Conservation (phyloP, 30 jellyfish, hydroid and myxozoan genomes). For the Catostylus mosaicus region DNA sequence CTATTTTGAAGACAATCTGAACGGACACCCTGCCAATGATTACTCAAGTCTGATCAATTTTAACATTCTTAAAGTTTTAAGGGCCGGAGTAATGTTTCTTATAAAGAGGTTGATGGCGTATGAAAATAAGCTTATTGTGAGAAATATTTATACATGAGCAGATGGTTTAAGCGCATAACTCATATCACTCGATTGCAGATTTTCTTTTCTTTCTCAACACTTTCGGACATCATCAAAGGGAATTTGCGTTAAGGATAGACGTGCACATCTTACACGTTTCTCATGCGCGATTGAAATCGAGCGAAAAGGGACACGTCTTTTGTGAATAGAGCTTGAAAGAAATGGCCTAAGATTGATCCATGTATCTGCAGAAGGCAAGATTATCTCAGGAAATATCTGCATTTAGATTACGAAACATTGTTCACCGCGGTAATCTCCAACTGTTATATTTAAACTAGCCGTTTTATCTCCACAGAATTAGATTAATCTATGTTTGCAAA, state of each 20-base stretch:
- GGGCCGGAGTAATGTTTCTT: no score
- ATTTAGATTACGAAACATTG: background rate
- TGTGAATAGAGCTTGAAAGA: background rate
- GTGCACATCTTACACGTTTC: background rate
- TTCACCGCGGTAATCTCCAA: background rate
- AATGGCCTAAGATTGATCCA: background rate
- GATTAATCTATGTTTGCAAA: background rate
- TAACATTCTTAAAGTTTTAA: no score
- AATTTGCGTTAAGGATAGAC: background rate
- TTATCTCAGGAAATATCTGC: constrained; percentile 8
- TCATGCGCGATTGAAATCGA: background rate
- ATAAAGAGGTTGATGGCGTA: no score
- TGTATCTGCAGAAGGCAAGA: background rate
- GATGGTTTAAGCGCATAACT: no score
- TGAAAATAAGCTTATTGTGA: no score
- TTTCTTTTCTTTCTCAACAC: background rate
- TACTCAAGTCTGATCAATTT: no score
- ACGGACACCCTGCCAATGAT: no score
- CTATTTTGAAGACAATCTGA: no score
- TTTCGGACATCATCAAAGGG: constrained; percentile 1
- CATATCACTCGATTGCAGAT: background rate
- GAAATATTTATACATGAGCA: no score
- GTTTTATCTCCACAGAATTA: background rate
- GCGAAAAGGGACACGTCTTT: background rate
- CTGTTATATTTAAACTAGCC: background rate